Conservation (phyloP, 2,797 vertebrate genomes). For the Dromococcyx pavoninus region DNA sequence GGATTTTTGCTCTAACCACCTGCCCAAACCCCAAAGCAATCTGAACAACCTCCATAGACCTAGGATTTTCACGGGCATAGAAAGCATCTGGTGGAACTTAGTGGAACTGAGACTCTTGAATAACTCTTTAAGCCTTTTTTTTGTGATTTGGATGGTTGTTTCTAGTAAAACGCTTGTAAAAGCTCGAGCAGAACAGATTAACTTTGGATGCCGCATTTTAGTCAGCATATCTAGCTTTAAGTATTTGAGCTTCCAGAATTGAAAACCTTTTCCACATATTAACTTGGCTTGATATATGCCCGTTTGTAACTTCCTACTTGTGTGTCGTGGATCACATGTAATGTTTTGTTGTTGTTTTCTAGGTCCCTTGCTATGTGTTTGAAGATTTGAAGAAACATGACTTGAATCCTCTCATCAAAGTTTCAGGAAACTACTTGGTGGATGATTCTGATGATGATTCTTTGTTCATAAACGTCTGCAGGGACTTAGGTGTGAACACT, state of each 20-base stretch:
- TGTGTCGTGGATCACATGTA: background rate
- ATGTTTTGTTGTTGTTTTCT: background rate
- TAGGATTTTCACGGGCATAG: background rate
- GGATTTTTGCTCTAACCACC: background rate
- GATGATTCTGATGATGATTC: constrained; percentile 83
- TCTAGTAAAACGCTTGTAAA: background rate
- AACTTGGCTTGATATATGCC: background rate
- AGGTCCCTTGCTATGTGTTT: constrained; percentile 94
- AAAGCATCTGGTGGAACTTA: background rate
- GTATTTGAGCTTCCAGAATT: background rate
- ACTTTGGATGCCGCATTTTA: background rate
- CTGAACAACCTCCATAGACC: background rate
- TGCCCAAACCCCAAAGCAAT: background rate
- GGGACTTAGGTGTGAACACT: constrained; percentile 85
- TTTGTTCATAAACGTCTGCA: constrained; percentile 93
- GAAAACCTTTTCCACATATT: background rate
- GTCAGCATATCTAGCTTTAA: background rate
- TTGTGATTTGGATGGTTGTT: background rate
- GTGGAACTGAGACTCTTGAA: background rate
- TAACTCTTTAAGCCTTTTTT: background rate
- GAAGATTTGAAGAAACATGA: constrained; percentile 88
- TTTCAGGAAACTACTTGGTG: constrained; percentile 85
- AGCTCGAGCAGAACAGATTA: background rate
- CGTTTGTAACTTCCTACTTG: background rate
- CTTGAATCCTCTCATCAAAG: constrained; percentile 89